phyloP scores from a whole-genome alignment of 2,797 vertebrate genomes.

The Tamandua tetradactyla region DNA sequence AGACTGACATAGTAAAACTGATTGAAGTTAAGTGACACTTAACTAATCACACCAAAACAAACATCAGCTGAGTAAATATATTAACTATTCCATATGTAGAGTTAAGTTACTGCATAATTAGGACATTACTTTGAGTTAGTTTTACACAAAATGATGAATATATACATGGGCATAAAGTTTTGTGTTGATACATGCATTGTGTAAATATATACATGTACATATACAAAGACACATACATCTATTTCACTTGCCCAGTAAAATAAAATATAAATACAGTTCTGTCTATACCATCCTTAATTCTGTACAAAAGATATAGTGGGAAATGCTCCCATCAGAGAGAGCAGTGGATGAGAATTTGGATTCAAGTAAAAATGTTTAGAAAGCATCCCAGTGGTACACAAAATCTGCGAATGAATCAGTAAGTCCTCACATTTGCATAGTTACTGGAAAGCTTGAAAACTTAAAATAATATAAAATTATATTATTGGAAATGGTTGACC shows the following conservation, averaged over 20 bases:
- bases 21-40: constrained; percentile 38
- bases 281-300: neutral
- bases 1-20: constrained; percentile 51
- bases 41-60: constrained; percentile 32
- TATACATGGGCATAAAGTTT: neutral
- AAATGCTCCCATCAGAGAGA: neutral
- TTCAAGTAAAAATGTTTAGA: neutral
- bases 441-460: neutral
- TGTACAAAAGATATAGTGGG: neutral
- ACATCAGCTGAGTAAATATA: constrained; percentile 35
- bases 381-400: neutral
- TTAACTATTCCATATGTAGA: neutral
- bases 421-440: neutral
- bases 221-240: neutral
- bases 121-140: constrained; percentile 35
- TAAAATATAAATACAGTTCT: neutral
- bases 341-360: neutral
- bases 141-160: constrained; percentile 15
- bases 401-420: neutral
- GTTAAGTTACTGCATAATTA: constrained; percentile 14
- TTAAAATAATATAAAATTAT: constrained; percentile 37
- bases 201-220: neutral
- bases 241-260: neutral
- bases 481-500: constrained; percentile 4
- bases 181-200: neutral